Conservation (phyloP, 2,888 invertebrate genomes). For the Adelognathus sp. region DNA sequence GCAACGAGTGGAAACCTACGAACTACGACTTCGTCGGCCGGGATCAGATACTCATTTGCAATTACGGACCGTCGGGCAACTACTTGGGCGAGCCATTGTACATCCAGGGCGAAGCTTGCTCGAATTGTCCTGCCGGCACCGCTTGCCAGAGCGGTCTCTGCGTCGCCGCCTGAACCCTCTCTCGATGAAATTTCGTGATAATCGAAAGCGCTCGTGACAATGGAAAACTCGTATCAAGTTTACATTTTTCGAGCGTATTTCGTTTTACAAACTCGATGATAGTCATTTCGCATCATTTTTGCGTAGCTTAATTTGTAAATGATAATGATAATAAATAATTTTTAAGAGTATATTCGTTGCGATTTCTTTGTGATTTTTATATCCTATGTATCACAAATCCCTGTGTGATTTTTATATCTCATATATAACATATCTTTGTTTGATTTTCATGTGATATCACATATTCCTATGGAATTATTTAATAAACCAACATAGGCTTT, state of each 20-base stretch:
- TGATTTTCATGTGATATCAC: no score
- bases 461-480: no score
- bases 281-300: not conserved
- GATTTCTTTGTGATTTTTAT: no score
- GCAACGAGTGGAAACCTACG: not conserved
- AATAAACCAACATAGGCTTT: no score
- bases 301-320: not conserved
- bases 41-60: constrained; percentile 47
- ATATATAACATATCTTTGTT: no score
- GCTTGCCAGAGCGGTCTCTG: constrained; percentile 14
- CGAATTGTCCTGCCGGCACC: constrained; percentile 25
- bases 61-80: constrained; percentile 47
- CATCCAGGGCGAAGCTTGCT: constrained; percentile 20
- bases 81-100: constrained; percentile 21
- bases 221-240: not conserved
- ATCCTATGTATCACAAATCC: no score
- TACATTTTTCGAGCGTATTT: not conserved
- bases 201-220: not conserved
- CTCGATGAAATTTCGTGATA: not conserved
- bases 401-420: no score
- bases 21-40: not conserved
- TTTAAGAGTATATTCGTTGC: no score
- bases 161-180: not conserved
- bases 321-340: no score
- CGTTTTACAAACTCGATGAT: not conserved